Conservation (phyloP, 2,113 vertebrate species). For the Oncorhynchus tshawytscha region DNA sequence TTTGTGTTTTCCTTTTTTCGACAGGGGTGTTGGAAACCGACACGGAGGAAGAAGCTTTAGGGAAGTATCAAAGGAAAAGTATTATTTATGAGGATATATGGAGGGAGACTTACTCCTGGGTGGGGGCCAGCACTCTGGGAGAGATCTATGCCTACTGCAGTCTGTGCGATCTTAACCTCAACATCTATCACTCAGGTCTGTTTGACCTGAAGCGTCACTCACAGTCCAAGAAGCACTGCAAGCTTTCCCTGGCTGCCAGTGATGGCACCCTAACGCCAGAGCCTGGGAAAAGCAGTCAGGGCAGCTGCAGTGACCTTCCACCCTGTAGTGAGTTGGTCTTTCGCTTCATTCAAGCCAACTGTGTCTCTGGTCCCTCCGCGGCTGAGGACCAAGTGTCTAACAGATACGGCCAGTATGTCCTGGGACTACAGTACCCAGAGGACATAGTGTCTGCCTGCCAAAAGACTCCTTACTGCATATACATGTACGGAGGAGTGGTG, state of each 20-base stretch:
- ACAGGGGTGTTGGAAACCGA: conserved; percentile 33
- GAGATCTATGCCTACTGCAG: conserved; percentile 59
- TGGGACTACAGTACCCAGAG: conserved; percentile 59
- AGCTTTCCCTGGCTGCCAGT: neutral
- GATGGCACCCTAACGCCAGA: rapidly evolving
- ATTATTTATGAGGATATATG: conserved; percentile 52
- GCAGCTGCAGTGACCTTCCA: neutral
- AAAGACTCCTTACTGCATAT: conserved; percentile 69
- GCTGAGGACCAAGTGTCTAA: conserved; percentile 23
- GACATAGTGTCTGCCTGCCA: conserved; percentile 54
- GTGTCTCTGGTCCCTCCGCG: conserved; percentile 38
- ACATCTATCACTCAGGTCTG: conserved; percentile 37
- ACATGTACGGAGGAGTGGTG: conserved; percentile 59
- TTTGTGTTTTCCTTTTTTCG: conserved; percentile 28
- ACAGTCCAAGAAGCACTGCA: conserved; percentile 52
- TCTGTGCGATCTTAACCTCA: conserved; percentile 56
- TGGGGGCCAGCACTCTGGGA: conserved; percentile 53
- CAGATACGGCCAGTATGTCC: conserved; percentile 40
- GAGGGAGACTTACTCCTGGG: conserved; percentile 62
- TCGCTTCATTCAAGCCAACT: conserved; percentile 51
- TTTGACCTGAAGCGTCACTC: conserved; percentile 58
- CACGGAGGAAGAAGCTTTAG: conserved; percentile 16
- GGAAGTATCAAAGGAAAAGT: neutral
- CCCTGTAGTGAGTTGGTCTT: conserved; percentile 50
- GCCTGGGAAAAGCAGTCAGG: neutral